Conservation (phyloP, 2,888 invertebrate species). For the Pammene fasciana region DNA sequence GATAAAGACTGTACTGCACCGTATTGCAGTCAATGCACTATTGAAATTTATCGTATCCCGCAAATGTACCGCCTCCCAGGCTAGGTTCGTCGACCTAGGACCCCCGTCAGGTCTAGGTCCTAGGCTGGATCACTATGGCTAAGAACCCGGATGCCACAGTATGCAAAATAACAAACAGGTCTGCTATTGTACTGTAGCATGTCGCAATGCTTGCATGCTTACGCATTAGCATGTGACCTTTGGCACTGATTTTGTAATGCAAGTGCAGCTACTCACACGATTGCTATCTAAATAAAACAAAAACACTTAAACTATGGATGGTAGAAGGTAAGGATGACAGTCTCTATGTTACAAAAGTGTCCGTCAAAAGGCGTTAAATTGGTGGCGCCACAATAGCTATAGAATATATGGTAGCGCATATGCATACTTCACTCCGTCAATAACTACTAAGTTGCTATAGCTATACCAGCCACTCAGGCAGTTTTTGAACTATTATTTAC, state of each 20-base stretch:
- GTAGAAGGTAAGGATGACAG: too few species aligned
- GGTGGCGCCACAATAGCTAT: too few species aligned
- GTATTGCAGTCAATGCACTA: conserved; percentile 75
- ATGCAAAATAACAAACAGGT: conserved; percentile 43
- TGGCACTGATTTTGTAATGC: conserved; percentile 14
- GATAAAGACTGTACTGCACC: conserved; percentile 47
- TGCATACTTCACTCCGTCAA: too few species aligned
- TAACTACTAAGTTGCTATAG: too few species aligned
- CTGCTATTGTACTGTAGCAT: conserved; percentile 41
- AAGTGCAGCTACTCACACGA: background rate
- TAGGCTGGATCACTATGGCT: conserved; percentile 58
- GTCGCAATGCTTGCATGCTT: conserved; percentile 12
- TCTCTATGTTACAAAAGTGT: too few species aligned
- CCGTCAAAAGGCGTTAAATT: too few species aligned
- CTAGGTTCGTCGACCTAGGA: conserved; percentile 68
- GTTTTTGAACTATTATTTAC: too few species aligned
- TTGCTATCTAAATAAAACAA: background rate
- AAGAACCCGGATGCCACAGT: conserved; percentile 68
- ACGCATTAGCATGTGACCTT: conserved; percentile 33
- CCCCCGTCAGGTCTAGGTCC: conserved; percentile 70
- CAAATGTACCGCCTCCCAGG: conserved; percentile 74
- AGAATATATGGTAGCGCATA: too few species aligned
- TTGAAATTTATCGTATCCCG: conserved; percentile 82
- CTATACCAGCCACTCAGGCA: too few species aligned
- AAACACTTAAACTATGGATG: too few species aligned